A percentile compares a stretch with the other conserved stretches of the same genome.
phyloP scores from a whole-genome alignment of 2,888 invertebrate genomes.

The Microplitis manilae region DNA sequence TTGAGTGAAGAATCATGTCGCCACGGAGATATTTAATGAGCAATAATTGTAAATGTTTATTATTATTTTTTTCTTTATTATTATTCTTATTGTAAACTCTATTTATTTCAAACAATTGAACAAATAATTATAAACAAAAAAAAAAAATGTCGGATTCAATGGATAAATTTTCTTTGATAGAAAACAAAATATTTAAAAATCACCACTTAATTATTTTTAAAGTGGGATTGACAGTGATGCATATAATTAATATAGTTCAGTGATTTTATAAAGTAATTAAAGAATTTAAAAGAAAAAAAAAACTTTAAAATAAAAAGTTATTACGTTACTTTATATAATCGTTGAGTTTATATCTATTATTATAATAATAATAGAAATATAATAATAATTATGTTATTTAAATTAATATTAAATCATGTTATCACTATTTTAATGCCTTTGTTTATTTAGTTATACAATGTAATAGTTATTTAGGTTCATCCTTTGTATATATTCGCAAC shows the following conservation, averaged over 20 bases:
- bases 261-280: background rate
- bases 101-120: constrained; percentile 1
- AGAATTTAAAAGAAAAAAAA: background rate
- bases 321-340: constrained; percentile 18
- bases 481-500: constrained; percentile 71
- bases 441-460: constrained; percentile 70
- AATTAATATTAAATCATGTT: constrained; percentile 69
- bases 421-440: constrained; percentile 67
- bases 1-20: background rate
- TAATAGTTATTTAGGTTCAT: constrained; percentile 70
- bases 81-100: constrained; percentile 4
- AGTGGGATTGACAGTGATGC: background rate
- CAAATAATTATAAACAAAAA: background rate
- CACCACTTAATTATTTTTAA: background rate
- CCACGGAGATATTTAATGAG: constrained; percentile 18
- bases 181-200: background rate
- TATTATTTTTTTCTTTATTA: background rate
- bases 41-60: constrained; percentile 15
- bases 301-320: background rate
- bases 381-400: constrained; percentile 66
- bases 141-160: background rate
- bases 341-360: constrained; percentile 11
- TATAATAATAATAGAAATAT: background rate
- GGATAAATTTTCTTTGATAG: background rate
- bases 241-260: background rate